Base-by-base conservation (phyloP, 2,113 vertebrate genomes). In the Seriola rivoliana region DNA sequence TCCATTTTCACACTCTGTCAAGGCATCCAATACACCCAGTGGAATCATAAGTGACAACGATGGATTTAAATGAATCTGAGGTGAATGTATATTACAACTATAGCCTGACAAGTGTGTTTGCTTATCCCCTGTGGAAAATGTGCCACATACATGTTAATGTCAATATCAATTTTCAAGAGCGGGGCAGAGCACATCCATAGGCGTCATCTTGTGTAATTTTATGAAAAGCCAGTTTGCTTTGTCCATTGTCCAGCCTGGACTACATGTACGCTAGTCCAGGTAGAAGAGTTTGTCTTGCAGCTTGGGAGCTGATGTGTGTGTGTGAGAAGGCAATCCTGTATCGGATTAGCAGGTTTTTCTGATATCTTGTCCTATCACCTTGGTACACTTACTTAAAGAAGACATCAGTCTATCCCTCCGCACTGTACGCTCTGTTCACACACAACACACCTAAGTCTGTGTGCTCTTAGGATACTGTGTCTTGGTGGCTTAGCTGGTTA, bases 281-380 rank as follows among this genome's bases (percentile, higher is more conserved):
- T 65, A 8, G 75, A 85, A 7, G 68, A 83, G 88, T 93, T 93
- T 92, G 78, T 74, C 85, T 85, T 91, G 81, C 87, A 82, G 91
- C 90, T 94, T 44, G 81, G 88, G 66, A 69, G 64, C 57, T 71
- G 63, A 82, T 40, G 81, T 58, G 85, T 4, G 85, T 4, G 78
- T 87, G 88, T 94, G 93, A 89, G 90, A 4, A 63, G 21, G 92
- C 93, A 94, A 84, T 67, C 21, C 63, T 32, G 70, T 42, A 3
- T 78, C n/a, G 70, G 93, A 94, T 94, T 94, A 94, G 89, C 68
- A 82, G 82, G 38, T 84, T 70, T 29, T 87, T 75, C 52, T 67
- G 62, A 75, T 81, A 82, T 64, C 80, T 64, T 80, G 84, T 91
- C 87, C 84, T 77, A 78, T 92, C 89, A 91, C 82, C 88, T 88